Conservation (phyloP, 2,888 invertebrate species). For the Julus scandinavius region DNA sequence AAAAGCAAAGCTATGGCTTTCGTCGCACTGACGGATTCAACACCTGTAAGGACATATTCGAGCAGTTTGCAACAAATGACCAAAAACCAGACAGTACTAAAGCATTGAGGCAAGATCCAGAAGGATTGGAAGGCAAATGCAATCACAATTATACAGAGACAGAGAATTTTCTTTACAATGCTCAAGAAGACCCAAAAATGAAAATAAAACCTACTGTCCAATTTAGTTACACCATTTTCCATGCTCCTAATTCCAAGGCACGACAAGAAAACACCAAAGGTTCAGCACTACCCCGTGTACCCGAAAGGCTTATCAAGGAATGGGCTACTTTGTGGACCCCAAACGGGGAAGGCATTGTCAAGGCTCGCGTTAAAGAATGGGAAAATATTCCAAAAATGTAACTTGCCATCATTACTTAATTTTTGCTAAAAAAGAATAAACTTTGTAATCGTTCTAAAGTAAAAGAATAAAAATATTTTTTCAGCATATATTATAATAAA, state of each 20-base stretch:
- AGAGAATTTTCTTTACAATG: neutral
- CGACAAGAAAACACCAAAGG: neutral
- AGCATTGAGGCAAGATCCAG: neutral
- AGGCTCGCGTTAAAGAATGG: slow-evolving; percentile 56
- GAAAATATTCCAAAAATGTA: slow-evolving; percentile 51
- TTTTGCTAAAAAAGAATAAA: neutral
- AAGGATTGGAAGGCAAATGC: slow-evolving; percentile 3
- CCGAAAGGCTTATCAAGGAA: slow-evolving; percentile 44
- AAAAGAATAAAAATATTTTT: too few relatives aligned
- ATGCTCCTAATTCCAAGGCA: slow-evolving; percentile 26
- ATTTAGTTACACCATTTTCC: neutral
- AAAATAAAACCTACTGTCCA: neutral
- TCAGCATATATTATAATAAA: neutral
- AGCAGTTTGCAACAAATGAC: neutral
- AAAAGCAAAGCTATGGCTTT: neutral
- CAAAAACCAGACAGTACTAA: neutral
- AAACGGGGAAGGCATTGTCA: slow-evolving; percentile 56
- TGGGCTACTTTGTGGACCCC: slow-evolving; percentile 37
- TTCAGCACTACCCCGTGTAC: slow-evolving; percentile 21
- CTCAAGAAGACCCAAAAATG: neutral
- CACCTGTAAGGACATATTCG: neutral
- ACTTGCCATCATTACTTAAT: neutral
- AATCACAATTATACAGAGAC: neutral
- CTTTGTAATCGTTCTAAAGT: too few relatives aligned
- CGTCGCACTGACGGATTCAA: neutral